phyloP scores from a whole-genome alignment of 2,888 invertebrate genomes.

The Nephrotoma flavescens region DNA sequence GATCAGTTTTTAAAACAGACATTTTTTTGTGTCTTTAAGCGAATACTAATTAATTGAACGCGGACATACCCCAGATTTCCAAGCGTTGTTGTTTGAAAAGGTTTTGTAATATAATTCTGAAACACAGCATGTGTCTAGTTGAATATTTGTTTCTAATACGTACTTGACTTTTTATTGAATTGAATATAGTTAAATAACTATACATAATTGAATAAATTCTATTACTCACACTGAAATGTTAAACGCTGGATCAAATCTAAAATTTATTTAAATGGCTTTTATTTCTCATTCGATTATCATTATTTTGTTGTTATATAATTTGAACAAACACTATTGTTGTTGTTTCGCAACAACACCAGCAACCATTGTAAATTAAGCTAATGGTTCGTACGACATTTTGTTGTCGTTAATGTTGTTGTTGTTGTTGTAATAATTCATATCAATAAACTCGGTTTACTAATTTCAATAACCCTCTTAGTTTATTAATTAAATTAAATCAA shows the following conservation, averaged over 20 bases:
- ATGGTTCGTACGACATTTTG: neutral
- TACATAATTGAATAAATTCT: neutral
- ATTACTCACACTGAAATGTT: neutral
- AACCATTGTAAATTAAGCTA: neutral
- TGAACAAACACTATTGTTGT: neutral
- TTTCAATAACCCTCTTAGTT: neutral
- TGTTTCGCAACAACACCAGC: neutral
- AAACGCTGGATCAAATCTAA: neutral
- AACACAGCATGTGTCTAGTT: too few species aligned
- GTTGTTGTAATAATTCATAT: neutral
- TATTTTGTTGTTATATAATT: neutral
- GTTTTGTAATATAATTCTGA: too few species aligned
- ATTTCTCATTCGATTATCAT: neutral
- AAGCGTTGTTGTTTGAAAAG: too few species aligned
- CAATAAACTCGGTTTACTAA: neutral
- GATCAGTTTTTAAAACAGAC: too few species aligned
- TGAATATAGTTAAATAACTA: neutral
- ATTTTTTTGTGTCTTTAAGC: too few species aligned
- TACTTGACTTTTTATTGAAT: neutral
- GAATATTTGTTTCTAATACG: too few species aligned
- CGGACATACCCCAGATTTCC: too few species aligned
- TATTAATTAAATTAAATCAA: neutral
- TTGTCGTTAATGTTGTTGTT: too few species aligned
- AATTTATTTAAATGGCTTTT: neutral
- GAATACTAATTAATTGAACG: too few species aligned